A percentile compares a stretch with the other conserved stretches of the same genome.
Evolutionary conservation across 2,888 invertebrate genomes (phyloP).

Genomic region (Emmelina monodactyla): DNA sequence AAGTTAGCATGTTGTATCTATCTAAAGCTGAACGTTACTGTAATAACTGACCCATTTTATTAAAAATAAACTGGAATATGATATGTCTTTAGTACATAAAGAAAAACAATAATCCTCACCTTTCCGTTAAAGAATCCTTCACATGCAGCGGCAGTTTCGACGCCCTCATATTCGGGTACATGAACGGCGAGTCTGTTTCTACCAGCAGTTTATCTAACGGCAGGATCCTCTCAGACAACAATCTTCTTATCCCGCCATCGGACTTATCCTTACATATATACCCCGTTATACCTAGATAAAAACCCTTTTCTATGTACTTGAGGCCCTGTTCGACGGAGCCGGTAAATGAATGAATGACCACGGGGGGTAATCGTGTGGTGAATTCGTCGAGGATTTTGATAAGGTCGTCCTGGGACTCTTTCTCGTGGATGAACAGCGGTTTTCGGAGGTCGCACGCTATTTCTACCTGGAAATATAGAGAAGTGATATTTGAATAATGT

Average conservation of each 20-base stretch:
- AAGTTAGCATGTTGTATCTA: too few species aligned
- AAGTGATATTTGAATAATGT: not conserved
- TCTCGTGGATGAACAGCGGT: constrained; percentile 89
- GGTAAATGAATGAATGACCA: constrained; percentile 91
- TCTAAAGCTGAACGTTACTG: too few species aligned
- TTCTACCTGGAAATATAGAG: constrained; percentile 68
- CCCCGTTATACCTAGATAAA: constrained; percentile 80
- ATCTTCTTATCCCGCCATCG: constrained; percentile 85
- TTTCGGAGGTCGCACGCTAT: constrained; percentile 87
- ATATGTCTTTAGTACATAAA: too few species aligned
- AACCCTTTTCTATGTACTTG: constrained; percentile 82
- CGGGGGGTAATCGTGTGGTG: constrained; percentile 71
- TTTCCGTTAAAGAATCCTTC: constrained; percentile 85
- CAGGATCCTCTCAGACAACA: constrained; percentile 80
- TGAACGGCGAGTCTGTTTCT: constrained; percentile 94
- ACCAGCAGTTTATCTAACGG: constrained; percentile 86
- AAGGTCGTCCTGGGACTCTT: constrained; percentile 89
- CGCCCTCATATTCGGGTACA: constrained; percentile 94
- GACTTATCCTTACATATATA: constrained; percentile 93
- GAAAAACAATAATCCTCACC: constrained; percentile 61
- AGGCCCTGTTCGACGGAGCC: constrained; percentile 85
- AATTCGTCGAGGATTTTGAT: constrained; percentile 71
- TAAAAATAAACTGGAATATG: too few species aligned
- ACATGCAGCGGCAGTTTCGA: constrained; percentile 89
- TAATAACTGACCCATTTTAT: too few species aligned